phyloP scores from a whole-genome alignment of 2,888 invertebrate species.

The Acleris sparsana region DNA sequence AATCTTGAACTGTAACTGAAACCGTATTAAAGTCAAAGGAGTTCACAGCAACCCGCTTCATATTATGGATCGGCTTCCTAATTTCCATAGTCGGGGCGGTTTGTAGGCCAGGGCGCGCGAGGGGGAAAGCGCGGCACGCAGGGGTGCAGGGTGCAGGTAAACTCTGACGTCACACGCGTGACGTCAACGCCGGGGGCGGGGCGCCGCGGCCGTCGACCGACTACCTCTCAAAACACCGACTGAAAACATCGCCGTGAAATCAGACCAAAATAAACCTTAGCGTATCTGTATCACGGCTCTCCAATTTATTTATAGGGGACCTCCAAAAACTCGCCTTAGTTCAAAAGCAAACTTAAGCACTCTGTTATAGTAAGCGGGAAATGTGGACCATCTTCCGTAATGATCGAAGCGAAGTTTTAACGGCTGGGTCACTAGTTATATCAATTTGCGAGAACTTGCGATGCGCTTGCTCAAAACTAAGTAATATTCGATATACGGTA shows the following conservation, averaged over 20 bases:
- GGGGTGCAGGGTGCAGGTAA: slow-evolving; percentile 57
- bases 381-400: slow-evolving; percentile 30
- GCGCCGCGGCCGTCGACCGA: slow-evolving; percentile 66
- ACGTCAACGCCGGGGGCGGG: slow-evolving; percentile 72
- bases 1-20: background rate
- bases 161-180: slow-evolving; percentile 73
- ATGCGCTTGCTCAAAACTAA: background rate
- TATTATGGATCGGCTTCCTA: slow-evolving; percentile 27
- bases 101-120: slow-evolving; percentile 50
- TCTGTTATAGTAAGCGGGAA: slow-evolving; percentile 31
- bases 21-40: background rate
- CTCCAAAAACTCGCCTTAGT: slow-evolving; percentile 9
- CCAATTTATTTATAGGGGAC: background rate
- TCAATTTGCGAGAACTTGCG: slow-evolving; percentile 12
- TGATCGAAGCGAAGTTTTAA: slow-evolving; percentile 24
- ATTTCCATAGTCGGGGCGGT: slow-evolving; percentile 48
- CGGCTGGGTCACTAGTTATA: slow-evolving; percentile 6
- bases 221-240: slow-evolving; percentile 35
- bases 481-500: background rate
- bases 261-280: slow-evolving; percentile 26
- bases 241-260: slow-evolving; percentile 9
- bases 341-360: slow-evolving; percentile 31
- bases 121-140: slow-evolving; percentile 37
- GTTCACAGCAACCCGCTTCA: background rate
- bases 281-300: background rate